phyloP scores from a whole-genome alignment of 1,140 invertebrate genomes.

The Drosophila azteca region DNA sequence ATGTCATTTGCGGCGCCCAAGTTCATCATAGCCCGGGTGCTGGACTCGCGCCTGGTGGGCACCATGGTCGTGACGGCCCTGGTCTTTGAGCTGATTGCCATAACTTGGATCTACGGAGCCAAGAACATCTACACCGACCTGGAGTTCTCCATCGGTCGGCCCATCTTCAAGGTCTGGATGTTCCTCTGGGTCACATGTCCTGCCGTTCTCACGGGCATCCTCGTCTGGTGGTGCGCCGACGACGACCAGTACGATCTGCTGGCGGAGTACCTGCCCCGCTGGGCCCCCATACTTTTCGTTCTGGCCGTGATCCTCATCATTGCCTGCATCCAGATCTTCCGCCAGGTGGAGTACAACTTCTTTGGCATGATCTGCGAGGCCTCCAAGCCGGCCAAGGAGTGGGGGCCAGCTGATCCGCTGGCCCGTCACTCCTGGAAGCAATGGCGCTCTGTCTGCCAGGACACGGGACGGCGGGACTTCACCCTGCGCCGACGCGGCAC shows the following conservation, averaged over 20 bases:
- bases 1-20: slow-evolving; percentile 74
- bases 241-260: slow-evolving; percentile 77
- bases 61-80: slow-evolving; percentile 75
- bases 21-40: slow-evolving; percentile 71
- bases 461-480: slow-evolving; percentile 85
- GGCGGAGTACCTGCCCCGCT: slow-evolving; percentile 71
- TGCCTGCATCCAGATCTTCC: slow-evolving; percentile 78
- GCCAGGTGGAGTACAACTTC: slow-evolving; percentile 83
- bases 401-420: slow-evolving; percentile 82
- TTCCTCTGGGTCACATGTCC: slow-evolving; percentile 77
- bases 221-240: slow-evolving; percentile 82
- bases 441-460: slow-evolving; percentile 82
- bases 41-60: slow-evolving; percentile 78
- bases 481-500: slow-evolving; percentile 86
- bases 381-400: slow-evolving; percentile 82
- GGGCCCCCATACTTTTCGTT: slow-evolving; percentile 78
- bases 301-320: slow-evolving; percentile 73
- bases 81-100: slow-evolving; percentile 79
- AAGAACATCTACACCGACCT: slow-evolving; percentile 83
- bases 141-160: slow-evolving; percentile 82
- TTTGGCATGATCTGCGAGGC: slow-evolving; percentile 83
- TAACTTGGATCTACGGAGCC: slow-evolving; percentile 81
- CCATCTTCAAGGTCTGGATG: slow-evolving; percentile 81
- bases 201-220: slow-evolving; percentile 69
- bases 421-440: slow-evolving; percentile 83